Percentiles rank a stretch among this genome's conserved stretches.
These are phyloP conservation scores for Megalops cyprinoides DNA, from an alignment of 2,797 vertebrate genomes.

Conservation along the genomic window DNA sequence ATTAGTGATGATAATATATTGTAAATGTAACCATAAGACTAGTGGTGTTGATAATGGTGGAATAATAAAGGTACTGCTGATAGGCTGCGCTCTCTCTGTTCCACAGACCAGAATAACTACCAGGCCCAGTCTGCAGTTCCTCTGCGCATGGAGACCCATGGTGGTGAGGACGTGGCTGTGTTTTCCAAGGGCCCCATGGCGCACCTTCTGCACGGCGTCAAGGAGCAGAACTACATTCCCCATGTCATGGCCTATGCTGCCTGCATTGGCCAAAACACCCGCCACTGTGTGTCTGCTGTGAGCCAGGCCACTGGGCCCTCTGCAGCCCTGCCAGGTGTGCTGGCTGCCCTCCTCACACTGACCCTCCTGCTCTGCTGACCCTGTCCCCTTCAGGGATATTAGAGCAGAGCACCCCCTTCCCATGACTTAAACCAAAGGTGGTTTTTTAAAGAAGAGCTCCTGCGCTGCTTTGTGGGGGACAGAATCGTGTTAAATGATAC, in stretches of 20 bases:
- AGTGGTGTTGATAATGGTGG: no score
- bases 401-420: not conserved
- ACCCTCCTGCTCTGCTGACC: conserved; percentile 68
- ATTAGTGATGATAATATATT: no score
- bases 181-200: conserved; percentile 94
- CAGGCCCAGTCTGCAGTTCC: conserved; percentile 89
- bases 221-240: conserved; percentile 96
- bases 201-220: conserved; percentile 90
- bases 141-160: conserved; percentile 84
- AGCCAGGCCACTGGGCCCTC: conserved; percentile 22
- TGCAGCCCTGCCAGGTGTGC: conserved; percentile 48
- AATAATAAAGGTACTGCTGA: no score
- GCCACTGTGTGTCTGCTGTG: conserved; percentile 70
- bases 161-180: conserved; percentile 90
- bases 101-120: conserved; percentile 83
- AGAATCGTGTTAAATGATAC: no score
- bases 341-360: conserved; percentile 18
- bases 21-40: no score
- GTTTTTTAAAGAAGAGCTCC: not conserved
- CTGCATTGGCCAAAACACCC: conserved; percentile 87
- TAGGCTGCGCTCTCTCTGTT: not conserved
- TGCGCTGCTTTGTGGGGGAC: not conserved
- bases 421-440: not conserved
- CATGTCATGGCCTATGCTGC: conserved; percentile 93
- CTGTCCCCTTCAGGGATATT: not conserved